These are phyloP conservation scores for Mungos mungo DNA, from an alignment of 2,113 vertebrate genomes.

Conservation along the genomic window DNA sequence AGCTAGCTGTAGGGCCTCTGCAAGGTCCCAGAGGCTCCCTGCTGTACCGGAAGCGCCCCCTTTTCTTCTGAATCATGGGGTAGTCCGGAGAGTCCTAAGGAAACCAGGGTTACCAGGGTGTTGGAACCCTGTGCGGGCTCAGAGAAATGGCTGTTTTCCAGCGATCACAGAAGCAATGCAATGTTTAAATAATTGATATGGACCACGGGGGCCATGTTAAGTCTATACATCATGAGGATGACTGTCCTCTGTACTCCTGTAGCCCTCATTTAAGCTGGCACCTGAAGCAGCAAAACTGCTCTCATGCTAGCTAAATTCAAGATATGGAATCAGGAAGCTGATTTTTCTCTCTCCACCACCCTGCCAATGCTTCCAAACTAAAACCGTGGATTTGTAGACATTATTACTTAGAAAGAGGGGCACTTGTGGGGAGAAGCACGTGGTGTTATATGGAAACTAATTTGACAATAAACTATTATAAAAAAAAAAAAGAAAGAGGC, in stretches of 20 bases:
- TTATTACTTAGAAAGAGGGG: constrained; percentile 9
- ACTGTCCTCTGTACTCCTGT: neutral
- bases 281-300: neutral
- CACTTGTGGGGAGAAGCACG: too few species aligned
- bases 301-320: neutral
- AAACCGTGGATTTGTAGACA: neutral
- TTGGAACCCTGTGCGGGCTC: neutral
- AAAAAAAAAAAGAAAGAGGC: neutral
- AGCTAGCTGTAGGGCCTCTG: neutral
- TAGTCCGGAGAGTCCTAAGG: neutral
- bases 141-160: neutral
- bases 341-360: neutral
- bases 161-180: neutral
- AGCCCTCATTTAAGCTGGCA: neutral
- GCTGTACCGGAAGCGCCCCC: too few species aligned
- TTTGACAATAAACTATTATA: too few species aligned
- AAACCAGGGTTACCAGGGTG: neutral
- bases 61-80: neutral
- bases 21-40: neutral
- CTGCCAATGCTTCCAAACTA: neutral
- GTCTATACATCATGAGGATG: neutral
- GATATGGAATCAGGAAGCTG: neutral
- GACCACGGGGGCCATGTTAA: neutral
- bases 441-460: too few species aligned
- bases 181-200: neutral